Base-by-base conservation (phyloP, 1,140 invertebrate genomes). In the Amphibalanus amphitrite region DNA sequence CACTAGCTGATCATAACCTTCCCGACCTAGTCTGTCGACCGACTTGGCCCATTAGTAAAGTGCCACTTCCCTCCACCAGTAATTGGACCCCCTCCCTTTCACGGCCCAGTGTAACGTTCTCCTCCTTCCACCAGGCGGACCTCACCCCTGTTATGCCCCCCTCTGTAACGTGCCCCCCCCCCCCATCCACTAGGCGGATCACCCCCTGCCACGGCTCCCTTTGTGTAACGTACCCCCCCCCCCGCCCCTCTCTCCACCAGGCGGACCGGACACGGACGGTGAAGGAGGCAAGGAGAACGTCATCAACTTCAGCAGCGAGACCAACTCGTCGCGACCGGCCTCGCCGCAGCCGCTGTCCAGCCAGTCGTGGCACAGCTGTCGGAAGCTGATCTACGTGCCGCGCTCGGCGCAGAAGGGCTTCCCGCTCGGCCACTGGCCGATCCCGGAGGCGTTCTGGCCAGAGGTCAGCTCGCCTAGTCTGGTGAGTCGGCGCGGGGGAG, bases 401-500 rank as follows among this genome's bases (percentile, higher is more conserved):
- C 85, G 93, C 75, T 91, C 90, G 40, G 89, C 92, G 15, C 92
- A 93, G 78, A 96, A 94, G 75, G 92, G 90, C 25, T 96, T 92
- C 78, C 88, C 92, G 69, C 88, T 92, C 71, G 95, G 94, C 28
- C 96, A 96, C 81, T 99, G 97, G 97, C 97, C 97, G 0, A 93
- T 99, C 77, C 97, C 97, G 0, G 97, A 99, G 81, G 90, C 92
- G 0, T 99, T 95, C 80, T 95, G 96, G 89, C 95, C 95, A 0
- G 96, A 99, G 79, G 83, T 88, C 0, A 88, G 86, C 75, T 87
- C 88, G 29, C 87, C 86, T 1, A 85, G 87, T 28, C 79, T 95
- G 78, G 85, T 86, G 79, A 79, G 47, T 20, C 10, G 6, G 1
- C 10, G 13, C 47, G 10, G 47, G 47, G n/a, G 10, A 17, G 47